Base-by-base conservation (phyloP, 2,113 vertebrate species). In the Centropus unirufus region DNA sequence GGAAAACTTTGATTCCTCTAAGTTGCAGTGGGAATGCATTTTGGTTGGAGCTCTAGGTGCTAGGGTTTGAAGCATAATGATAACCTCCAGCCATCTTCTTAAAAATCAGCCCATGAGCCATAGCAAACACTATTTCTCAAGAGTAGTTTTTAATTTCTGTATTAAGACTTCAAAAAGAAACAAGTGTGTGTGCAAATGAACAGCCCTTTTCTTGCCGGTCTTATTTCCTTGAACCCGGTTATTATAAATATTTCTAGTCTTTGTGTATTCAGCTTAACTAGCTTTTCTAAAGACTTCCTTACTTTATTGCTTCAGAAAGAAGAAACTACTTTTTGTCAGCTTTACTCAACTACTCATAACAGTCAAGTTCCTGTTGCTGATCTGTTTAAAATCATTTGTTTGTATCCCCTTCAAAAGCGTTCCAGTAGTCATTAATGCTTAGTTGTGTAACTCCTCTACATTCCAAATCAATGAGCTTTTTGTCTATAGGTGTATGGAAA, bases 21-120 rank as follows among this genome's bases (percentile, higher is more conserved):
- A 69, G 16, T 10, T 61, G 36, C 13, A 57, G 64, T 52, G 36
- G 18, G 30, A 62, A 42, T 30, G 26, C 21, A 21, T 73, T 61
- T 62, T 78, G 27, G 26, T 10, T 62, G 64, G n/a, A 87, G n/a
- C 36, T 74, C 11, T 24, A 42, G 32, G 19, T 72, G 24, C 22
- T 62, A 12, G 5, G 0, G 46, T 49, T 36, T 34, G n/a, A 40
- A 1, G 2, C 14, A 22, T 7, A 11, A 11, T 11, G 29, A 40
- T 84, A 74, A 58, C 39, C 21, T 78, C 22, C n/a, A 75, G n/a
- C 14, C 57, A 72, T 47, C 49, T 39, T 22, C 70, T 24, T 70
- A 32, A 82, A 87, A 75, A 72, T 57, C 34, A 72, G 57, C 36
- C 14, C 52, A 39, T 20, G 22, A 79, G 11, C 67, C 20, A 19